Evolutionary conservation across 2,888 invertebrate species (phyloP).

Genomic region (Chesias legatella): DNA sequence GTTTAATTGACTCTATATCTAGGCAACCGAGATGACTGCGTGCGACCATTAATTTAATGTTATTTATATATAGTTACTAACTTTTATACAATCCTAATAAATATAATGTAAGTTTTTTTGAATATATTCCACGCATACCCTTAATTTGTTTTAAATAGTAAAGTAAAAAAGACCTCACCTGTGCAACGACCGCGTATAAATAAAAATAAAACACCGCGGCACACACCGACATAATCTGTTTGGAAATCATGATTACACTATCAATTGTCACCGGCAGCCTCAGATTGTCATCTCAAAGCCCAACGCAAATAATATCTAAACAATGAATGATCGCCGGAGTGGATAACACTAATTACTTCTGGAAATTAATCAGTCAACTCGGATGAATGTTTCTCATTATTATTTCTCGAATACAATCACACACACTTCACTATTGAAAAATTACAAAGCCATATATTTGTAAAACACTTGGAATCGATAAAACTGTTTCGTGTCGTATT

Average conservation of each 20-base stretch:
- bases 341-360: conserved; percentile 20
- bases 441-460: conserved; percentile 15
- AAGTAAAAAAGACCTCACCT: conserved; percentile 40
- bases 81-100: no score
- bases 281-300: conserved; percentile 34
- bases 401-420: conserved; percentile 9
- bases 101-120: no score
- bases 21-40: no score
- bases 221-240: conserved; percentile 46
- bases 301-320: conserved; percentile 26
- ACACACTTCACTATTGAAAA: conserved; percentile 24
- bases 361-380: conserved; percentile 24
- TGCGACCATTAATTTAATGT: no score
- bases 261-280: conserved; percentile 22
- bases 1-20: no score
- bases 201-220: conserved; percentile 41
- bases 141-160: no score
- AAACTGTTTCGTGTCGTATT: conserved; percentile 32
- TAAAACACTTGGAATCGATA: neutral
- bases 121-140: neutral
- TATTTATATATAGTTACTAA: no score
- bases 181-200: conserved; percentile 37
- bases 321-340: conserved; percentile 25
- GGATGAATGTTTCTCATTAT: conserved; percentile 21
- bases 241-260: conserved; percentile 46